A percentile compares a stretch with the other conserved stretches of the same genome.
Evolutionary conservation across 2,888 invertebrate genomes (phyloP).

Genomic region (Nomada fucata): DNA sequence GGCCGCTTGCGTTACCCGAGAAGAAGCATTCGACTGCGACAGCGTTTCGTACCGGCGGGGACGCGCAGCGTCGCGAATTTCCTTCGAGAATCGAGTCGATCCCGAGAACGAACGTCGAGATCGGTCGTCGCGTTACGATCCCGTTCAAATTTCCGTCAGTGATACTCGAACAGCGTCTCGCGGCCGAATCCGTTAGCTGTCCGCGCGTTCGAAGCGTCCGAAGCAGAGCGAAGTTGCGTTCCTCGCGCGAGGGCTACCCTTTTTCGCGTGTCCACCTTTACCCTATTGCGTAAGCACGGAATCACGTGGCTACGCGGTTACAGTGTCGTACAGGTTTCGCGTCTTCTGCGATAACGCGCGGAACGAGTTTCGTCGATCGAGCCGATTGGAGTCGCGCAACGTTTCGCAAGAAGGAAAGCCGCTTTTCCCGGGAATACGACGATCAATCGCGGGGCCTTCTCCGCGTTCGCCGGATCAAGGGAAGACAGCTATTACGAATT

Average conservation of each 20-base stretch:
- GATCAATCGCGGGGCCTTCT: too few relatives aligned
- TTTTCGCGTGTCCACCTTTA: neutral
- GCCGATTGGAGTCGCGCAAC: neutral
- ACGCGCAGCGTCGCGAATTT: neutral
- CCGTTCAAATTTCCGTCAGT: too few relatives aligned
- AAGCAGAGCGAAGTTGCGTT: neutral
- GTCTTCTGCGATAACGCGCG: too few relatives aligned
- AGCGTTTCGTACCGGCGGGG: neutral
- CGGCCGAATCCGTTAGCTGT: slow-evolving; percentile 6
- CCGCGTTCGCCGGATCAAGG: neutral
- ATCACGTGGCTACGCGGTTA: slow-evolving; percentile 5
- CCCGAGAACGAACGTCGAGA: too few relatives aligned
- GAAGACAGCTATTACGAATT: slow-evolving; percentile 62
- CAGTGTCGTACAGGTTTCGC: too few relatives aligned
- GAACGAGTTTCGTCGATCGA: neutral
- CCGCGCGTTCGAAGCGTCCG: slow-evolving; percentile 28
- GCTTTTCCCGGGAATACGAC: too few relatives aligned
- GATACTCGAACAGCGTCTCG: too few relatives aligned
- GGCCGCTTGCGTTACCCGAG: too few relatives aligned
- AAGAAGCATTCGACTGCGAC: too few relatives aligned
- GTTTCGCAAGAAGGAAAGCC: neutral
- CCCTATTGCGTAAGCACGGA: slow-evolving; percentile 30
- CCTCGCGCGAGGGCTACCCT: slow-evolving; percentile 6
- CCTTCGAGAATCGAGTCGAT: neutral
- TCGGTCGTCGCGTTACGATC: too few relatives aligned